Percentiles rank a stretch among this genome's conserved stretches.
These are phyloP conservation scores for Erpornis zantholeuca DNA, from an alignment of 2,113 vertebrate genomes.

Conservation along the genomic window DNA sequence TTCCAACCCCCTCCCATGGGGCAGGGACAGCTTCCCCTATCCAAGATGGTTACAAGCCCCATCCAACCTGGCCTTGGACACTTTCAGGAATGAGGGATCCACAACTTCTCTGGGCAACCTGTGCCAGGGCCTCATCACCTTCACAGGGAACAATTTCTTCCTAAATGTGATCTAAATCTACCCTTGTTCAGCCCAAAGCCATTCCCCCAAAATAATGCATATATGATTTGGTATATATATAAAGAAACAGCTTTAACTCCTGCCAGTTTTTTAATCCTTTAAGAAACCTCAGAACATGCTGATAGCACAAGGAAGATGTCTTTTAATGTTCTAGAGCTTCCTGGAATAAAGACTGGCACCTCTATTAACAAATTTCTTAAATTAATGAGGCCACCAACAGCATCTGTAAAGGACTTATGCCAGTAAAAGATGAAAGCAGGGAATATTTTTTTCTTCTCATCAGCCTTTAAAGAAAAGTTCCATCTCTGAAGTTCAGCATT, in stretches of 20 bases:
- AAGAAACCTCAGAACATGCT: background rate
- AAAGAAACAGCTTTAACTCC: background rate
- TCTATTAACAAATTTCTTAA: background rate
- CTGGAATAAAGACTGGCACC: background rate
- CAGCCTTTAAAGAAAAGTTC: background rate
- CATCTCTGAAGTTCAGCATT: background rate
- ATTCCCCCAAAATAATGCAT: background rate
- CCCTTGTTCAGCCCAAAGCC: background rate
- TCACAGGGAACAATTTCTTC: background rate
- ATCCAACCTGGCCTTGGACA: background rate
- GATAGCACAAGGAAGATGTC: background rate
- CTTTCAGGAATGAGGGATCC: background rate
- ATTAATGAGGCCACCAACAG: background rate
- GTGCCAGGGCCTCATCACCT: no score
- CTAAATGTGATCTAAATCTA: background rate
- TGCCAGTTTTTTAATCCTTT: background rate
- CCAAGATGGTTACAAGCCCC: background rate
- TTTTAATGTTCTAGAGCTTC: background rate
- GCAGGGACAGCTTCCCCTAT: background rate
- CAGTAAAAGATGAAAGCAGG: background rate
- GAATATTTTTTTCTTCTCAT: background rate
- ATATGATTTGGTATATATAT: no score
- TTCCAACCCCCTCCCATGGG: background rate
- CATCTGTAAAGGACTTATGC: background rate
- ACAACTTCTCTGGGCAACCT: background rate